Base-by-base conservation (phyloP, 1,140 invertebrate genomes). In the Drosophila teissieri region DNA sequence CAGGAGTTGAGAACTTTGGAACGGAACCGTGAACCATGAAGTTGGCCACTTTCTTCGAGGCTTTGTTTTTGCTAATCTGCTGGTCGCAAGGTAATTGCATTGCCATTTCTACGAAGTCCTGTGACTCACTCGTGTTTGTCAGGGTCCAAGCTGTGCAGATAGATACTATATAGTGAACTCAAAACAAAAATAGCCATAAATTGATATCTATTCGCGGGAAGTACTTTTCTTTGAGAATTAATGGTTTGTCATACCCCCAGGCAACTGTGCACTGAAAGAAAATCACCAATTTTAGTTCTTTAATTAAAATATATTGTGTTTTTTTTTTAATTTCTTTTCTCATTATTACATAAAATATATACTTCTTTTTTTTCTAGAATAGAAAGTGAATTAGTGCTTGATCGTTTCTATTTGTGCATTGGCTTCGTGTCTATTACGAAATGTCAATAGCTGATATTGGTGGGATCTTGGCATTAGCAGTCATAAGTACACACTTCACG, bases 61-160 rank as follows among this genome's bases (percentile, higher is more conserved):
- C 68, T 36, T 55, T 42, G 24, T 61, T 88, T 36, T 42, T 88
- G 63, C 22, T 78, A 19, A 68, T 89, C 76, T 80, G 76, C 72
- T 73, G 55, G 72, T 63, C 58, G 57, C 79, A 88, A 88, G 83
- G 83, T 88, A 89, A 77, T 24, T 58, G 34, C 37, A 44, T 8
- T 36, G 22, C n/a, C 14, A 12, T 72, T 44, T 24, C n/a, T 36
- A 40, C 46, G 12, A 40, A 58, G 45, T 74, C 15, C 19, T 54
- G 55, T 77, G 74, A 77, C 12, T 77, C 73, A 77, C 58, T 19
- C 31, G 54, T 60, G 17, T 42, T 42, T 68, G 63, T 68, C 27
- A 31, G 27, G 17, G 45, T 70, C 14, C 37, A 39, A 62, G 24
- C 24, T 44, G 34, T 31, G 31, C 44, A 31, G 24, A 51, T 31